A percentile compares a stretch with the other conserved stretches of the same genome.
These are phyloP conservation scores for Rotaria sp. DNA, from an alignment of 2,888 invertebrate species.

Conservation along the genomic window DNA sequence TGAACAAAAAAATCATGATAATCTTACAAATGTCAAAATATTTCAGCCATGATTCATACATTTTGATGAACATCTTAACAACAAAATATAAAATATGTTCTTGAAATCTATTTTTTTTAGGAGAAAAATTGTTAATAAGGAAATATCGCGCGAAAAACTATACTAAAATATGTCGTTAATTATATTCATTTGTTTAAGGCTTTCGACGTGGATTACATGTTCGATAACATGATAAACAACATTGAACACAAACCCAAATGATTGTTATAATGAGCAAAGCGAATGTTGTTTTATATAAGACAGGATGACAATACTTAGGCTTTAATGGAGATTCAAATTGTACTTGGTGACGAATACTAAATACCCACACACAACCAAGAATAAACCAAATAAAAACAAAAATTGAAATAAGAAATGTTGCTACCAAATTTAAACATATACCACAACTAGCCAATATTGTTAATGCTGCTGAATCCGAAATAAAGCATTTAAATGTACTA, in stretches of 20 bases:
- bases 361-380: constrained; percentile 32
- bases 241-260: background rate
- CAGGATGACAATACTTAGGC: constrained; percentile 27
- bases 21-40: too few relatives aligned
- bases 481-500: background rate
- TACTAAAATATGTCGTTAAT: too few relatives aligned
- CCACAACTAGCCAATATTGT: background rate
- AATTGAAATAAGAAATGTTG: background rate
- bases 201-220: background rate
- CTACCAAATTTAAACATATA: background rate
- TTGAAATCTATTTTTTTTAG: too few relatives aligned
- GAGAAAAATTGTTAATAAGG: too few relatives aligned
- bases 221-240: background rate
- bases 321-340: background rate
- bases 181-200: too few relatives aligned
- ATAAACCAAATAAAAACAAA: background rate
- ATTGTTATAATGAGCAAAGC: constrained; percentile 8
- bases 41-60: too few relatives aligned
- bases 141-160: too few relatives aligned
- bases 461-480: background rate
- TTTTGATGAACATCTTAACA: too few relatives aligned
- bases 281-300: constrained; percentile 29
- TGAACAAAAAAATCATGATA: too few relatives aligned
- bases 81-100: too few relatives aligned
- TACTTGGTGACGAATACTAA: background rate